phyloP scores from a whole-genome alignment of 2,797 vertebrate species.

The Staurois parvus region DNA sequence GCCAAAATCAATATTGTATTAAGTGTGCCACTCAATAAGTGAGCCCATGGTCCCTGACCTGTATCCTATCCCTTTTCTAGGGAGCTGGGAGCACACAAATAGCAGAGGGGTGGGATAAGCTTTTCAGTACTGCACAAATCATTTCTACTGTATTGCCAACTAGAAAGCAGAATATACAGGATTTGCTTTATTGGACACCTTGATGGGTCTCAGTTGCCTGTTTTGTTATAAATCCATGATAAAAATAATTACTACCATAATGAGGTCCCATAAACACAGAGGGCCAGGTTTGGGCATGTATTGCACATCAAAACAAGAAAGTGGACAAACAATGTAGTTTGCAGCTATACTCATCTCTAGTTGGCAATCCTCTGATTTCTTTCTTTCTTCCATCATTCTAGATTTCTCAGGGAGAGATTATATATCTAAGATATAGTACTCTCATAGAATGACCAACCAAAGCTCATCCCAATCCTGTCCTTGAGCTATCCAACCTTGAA shows the following conservation, averaged over 20 bases:
- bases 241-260: not conserved
- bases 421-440: not conserved
- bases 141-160: not conserved
- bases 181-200: not conserved
- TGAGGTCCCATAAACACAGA: too few species aligned
- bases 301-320: too few species aligned
- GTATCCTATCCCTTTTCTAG: conserved; percentile 27
- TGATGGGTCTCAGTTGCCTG: not conserved
- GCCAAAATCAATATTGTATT: conserved; percentile 67
- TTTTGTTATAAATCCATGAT: not conserved
- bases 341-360: too few species aligned
- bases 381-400: not conserved
- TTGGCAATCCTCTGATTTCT: not conserved
- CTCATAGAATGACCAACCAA: not conserved
- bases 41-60: conserved; percentile 59
- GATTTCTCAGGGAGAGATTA: not conserved
- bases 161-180: not conserved
- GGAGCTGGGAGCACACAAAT: conserved; percentile 20
- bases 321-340: too few species aligned
- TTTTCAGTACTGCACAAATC: not conserved
- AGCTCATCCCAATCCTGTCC: not conserved
- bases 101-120: conserved; percentile 9
- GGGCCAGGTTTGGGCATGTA: too few species aligned
- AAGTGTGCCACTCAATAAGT: conserved; percentile 66
- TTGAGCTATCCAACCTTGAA: not conserved